A percentile compares a stretch with the other conserved stretches of the same genome.
phyloP scores from a whole-genome alignment of 2,888 invertebrate species.

The Anticlea derivata region DNA sequence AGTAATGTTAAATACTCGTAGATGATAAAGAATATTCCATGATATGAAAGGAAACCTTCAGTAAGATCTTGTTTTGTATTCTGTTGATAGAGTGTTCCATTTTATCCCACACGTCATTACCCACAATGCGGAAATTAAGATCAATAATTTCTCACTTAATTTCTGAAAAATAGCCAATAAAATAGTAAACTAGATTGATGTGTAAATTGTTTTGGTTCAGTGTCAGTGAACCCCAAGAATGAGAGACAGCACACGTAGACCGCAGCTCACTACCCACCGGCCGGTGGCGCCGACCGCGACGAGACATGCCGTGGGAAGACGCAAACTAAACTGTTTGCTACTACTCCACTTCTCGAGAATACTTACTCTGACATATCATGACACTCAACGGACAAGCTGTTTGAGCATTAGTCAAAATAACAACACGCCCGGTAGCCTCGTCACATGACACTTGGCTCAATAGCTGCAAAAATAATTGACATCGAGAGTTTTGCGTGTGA shows the following conservation, averaged over 20 bases:
- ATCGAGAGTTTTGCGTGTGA: slow-evolving; percentile 22
- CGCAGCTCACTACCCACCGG: slow-evolving; percentile 43
- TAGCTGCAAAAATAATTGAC: slow-evolving; percentile 26
- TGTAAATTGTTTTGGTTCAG: slow-evolving; percentile 32
- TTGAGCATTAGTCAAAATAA: slow-evolving; percentile 32
- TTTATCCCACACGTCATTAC: too few species aligned
- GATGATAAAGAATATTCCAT: too few species aligned
- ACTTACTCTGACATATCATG: slow-evolving; percentile 34
- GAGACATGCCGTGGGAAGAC: slow-evolving; percentile 48
- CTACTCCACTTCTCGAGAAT: slow-evolving; percentile 34
- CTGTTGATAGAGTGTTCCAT: too few species aligned
- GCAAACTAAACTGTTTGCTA: slow-evolving; percentile 41
- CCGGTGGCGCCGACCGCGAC: slow-evolving; percentile 31
- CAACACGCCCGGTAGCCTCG: slow-evolving; percentile 28
- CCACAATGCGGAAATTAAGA: not conserved
- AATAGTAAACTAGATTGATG: slow-evolving; percentile 12
- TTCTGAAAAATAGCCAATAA: not conserved
- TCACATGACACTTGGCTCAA: slow-evolving; percentile 24
- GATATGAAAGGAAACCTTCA: too few species aligned
- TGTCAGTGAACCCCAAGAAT: slow-evolving; percentile 38
- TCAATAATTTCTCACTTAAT: not conserved
- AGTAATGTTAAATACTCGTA: too few species aligned
- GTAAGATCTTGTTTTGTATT: too few species aligned
- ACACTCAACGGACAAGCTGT: slow-evolving; percentile 30
- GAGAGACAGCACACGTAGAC: slow-evolving; percentile 26